These are phyloP conservation scores for Alectura lathami DNA, from an alignment of 2,113 vertebrate genomes.

Conservation along the genomic window DNA sequence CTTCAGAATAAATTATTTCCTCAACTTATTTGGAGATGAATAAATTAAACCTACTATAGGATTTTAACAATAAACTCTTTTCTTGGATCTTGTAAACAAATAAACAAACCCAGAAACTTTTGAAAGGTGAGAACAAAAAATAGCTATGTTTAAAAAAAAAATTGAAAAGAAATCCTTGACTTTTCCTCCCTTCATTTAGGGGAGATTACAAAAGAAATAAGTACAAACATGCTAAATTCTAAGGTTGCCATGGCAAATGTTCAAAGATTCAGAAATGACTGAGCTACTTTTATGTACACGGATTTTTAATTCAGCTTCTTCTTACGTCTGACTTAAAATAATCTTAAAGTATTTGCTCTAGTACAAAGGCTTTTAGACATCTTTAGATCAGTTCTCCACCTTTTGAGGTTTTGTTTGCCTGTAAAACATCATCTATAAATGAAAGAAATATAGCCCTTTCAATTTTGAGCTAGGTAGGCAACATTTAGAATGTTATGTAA, in stretches of 20 bases:
- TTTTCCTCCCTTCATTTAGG: neutral
- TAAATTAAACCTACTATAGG: neutral
- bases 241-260: neutral
- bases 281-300: neutral
- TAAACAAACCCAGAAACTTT: neutral
- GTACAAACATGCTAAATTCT: neutral
- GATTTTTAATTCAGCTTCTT: neutral
- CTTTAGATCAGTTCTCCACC: neutral
- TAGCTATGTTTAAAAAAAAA: neutral
- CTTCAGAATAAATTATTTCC: neutral
- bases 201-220: neutral
- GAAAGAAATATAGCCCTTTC: neutral
- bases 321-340: neutral
- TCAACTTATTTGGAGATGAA: neutral
- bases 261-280: neutral
- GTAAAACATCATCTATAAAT: constrained; percentile 1
- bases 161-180: neutral
- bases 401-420: neutral
- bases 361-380: neutral
- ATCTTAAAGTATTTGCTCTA: neutral
- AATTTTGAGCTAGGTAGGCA: neutral
- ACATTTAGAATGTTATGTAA: neutral
- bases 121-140: neutral
- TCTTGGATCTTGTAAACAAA: neutral
- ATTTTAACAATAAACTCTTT: neutral